A percentile compares a stretch with the other conserved stretches of the same genome.
Evolutionary conservation across 2,113 vertebrate genomes (phyloP).

Genomic region (Rhea americana): DNA sequence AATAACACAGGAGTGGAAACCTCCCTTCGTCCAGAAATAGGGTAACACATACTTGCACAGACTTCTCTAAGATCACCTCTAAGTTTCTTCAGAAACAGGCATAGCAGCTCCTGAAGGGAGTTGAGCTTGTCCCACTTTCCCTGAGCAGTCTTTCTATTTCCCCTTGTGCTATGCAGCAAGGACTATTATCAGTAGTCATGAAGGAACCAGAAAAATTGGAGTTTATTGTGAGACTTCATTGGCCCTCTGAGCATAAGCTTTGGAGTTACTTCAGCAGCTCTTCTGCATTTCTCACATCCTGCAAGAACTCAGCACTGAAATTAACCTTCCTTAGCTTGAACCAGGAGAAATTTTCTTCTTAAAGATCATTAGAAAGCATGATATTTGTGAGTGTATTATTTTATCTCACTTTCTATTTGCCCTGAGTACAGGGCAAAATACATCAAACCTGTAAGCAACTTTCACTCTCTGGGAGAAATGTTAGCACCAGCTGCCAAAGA

Average conservation of each 20-base stretch:
- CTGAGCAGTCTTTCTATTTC: neutral
- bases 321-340: neutral
- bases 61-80: neutral
- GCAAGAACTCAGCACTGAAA: neutral
- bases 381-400: neutral
- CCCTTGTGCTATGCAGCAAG: neutral
- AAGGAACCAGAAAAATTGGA: neutral
- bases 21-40: neutral
- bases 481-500: neutral
- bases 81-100: neutral
- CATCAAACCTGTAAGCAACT: conserved; percentile 5
- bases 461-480: neutral
- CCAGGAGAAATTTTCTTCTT: conserved; percentile 12
- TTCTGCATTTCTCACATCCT: neutral
- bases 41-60: neutral
- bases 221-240: neutral
- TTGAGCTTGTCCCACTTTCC: neutral
- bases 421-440: neutral
- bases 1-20: neutral
- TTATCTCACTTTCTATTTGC: no score
- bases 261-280: neutral
- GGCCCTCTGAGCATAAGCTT: neutral
- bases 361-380: neutral
- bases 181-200: neutral
- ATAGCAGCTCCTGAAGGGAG: neutral